These are phyloP conservation scores for Rhinoderma darwinii DNA, from an alignment of 2,113 vertebrate genomes.

Conservation along the genomic window DNA sequence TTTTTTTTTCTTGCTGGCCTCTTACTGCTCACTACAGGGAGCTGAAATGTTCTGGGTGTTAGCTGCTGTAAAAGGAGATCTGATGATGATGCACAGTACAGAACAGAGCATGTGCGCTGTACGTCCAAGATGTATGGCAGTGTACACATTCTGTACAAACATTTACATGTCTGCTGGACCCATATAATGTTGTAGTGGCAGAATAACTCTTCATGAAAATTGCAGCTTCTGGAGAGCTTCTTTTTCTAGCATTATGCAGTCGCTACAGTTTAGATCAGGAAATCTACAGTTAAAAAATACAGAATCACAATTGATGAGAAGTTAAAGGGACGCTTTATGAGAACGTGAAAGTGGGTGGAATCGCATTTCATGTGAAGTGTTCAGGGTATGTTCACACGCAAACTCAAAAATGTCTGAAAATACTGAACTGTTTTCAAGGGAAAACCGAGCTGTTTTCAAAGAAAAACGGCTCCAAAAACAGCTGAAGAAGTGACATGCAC, in stretches of 20 bases:
- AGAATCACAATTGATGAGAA: too few species aligned
- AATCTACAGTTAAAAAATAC: not conserved
- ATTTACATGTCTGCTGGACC: not conserved
- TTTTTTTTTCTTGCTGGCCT: conserved; percentile 35
- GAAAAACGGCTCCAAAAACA: too few species aligned
- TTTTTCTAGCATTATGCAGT: not conserved
- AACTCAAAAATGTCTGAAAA: too few species aligned
- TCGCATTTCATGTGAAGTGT: too few species aligned
- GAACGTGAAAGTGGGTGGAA: not conserved
- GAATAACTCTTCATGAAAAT: not conserved
- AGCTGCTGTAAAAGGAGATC: conserved; percentile 56
- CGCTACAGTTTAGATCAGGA: not conserved
- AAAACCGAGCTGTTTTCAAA: too few species aligned
- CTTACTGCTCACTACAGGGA: conserved; percentile 17
- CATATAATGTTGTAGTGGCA: not conserved
- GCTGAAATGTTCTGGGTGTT: conserved; percentile 40
- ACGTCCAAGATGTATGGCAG: conserved; percentile 23
- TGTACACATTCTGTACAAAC: not conserved
- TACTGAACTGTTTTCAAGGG: too few species aligned
- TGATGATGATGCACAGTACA: conserved; percentile 10
- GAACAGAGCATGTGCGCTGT: not conserved
- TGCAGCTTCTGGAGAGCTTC: not conserved
- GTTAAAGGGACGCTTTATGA: not conserved
- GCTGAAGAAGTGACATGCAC: too few species aligned
- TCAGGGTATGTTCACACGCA: too few species aligned